Evolutionary conservation across 2,113 vertebrate species (phyloP).

Genomic region (Sander vitreus): DNA sequence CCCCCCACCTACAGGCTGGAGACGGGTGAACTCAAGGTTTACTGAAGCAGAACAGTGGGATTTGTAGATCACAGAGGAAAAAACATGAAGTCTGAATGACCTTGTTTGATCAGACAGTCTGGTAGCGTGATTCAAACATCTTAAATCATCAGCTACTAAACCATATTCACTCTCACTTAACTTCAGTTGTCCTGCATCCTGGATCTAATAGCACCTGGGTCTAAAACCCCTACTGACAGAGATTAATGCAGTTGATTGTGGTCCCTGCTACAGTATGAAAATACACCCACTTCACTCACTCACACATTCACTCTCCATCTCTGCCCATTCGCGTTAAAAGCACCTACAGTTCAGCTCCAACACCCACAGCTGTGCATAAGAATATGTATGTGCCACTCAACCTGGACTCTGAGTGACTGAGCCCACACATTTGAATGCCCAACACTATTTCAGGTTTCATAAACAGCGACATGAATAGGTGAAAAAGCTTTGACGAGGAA

Average conservation of each 20-base stretch:
- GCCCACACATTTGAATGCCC: constrained; percentile 63
- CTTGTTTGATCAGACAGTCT: constrained; percentile 44
- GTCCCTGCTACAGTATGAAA: constrained; percentile 28
- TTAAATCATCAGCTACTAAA: constrained; percentile 17
- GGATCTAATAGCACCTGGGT: constrained; percentile 14
- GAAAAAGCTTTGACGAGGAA: constrained; percentile 30
- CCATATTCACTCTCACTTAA: constrained; percentile 1
- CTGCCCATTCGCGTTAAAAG: constrained; percentile 66
- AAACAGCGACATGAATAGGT: constrained; percentile 40
- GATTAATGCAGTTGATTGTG: constrained; percentile 38
- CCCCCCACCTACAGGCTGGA: background rate
- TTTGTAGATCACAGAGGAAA: constrained; percentile 51
- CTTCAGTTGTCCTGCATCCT: background rate
- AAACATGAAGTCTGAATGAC: constrained; percentile 32
- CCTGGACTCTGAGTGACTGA: constrained; percentile 51
- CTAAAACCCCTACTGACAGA: constrained; percentile 8
- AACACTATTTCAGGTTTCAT: constrained; percentile 58
- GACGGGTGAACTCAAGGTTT: constrained; percentile 24
- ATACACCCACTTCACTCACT: constrained; percentile 62
- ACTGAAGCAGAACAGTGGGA: constrained; percentile 28
- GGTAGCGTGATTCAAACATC: constrained; percentile 13
- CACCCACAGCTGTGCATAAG: constrained; percentile 69
- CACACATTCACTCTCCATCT: constrained; percentile 34
- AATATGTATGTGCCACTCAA: constrained; percentile 73
- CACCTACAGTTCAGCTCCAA: constrained; percentile 63